phyloP scores from a whole-genome alignment of 1,140 invertebrate genomes.

The Oncopeltus fasciatus region DNA sequence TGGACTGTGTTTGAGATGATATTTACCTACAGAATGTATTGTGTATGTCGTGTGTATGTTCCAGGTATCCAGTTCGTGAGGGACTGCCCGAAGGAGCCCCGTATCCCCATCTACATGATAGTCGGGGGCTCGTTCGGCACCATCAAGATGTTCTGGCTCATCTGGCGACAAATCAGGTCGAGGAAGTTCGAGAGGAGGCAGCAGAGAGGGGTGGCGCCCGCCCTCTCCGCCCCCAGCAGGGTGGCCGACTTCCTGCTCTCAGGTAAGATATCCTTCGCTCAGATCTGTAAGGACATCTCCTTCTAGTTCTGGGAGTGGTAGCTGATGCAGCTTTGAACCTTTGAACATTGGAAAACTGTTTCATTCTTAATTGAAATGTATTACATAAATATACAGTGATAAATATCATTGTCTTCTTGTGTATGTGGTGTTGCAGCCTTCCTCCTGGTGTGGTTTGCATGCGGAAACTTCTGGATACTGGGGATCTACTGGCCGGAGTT shows the following conservation, averaged over 20 bases:
- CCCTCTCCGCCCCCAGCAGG: constrained; percentile 32
- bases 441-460: constrained; percentile 55
- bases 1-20: no score
- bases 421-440: no score
- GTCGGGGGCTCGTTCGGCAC: constrained; percentile 60
- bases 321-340: no score
- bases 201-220: constrained; percentile 32
- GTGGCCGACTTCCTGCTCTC: constrained; percentile 42
- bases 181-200: constrained; percentile 39
- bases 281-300: no score
- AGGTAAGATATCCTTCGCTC: no score
- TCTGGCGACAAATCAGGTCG: constrained; percentile 51
- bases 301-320: no score
- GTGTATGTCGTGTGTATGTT: no score
- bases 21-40: no score
- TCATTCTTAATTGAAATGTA: no score
- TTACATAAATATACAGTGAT: no score
- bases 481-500: constrained; percentile 59
- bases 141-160: constrained; percentile 49
- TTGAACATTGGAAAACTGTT: no score
- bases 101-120: constrained; percentile 69
- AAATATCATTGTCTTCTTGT: no score
- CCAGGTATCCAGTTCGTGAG: constrained; percentile 62
- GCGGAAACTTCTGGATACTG: constrained; percentile 70
- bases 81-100: constrained; percentile 60